Percentiles rank a stretch among this genome's conserved stretches.
Conservation (phyloP, 2,113 vertebrate species). For the Setophaga coronata region DNA sequence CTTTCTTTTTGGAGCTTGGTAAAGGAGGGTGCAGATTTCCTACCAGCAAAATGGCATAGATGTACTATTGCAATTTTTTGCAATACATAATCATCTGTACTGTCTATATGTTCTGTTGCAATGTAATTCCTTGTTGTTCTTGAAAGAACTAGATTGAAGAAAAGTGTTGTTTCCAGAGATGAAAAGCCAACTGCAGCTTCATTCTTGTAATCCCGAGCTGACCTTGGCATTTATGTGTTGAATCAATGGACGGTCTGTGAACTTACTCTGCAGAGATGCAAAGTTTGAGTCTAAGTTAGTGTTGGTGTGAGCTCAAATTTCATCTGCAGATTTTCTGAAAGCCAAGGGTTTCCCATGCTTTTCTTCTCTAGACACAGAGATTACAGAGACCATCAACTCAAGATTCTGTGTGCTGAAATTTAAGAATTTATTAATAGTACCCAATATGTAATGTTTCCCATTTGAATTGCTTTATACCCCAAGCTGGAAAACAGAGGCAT, state of each 20-base stretch:
- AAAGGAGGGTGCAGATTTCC: not conserved
- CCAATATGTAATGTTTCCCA: not conserved
- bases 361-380: not conserved
- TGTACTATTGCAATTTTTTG: not conserved
- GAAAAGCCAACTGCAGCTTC: not conserved
- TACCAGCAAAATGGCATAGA: not conserved
- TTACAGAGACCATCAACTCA: not conserved
- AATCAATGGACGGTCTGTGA: not conserved
- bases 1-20: not conserved
- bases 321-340: not conserved
- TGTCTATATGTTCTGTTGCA: not conserved
- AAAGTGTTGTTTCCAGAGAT: not conserved
- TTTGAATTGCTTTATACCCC: not conserved
- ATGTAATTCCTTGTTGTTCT: not conserved
- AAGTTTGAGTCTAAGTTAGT: not conserved
- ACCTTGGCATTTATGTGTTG: not conserved
- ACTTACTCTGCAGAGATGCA: not conserved
- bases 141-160: not conserved
- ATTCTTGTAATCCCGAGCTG: not conserved
- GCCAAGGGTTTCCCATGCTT: not conserved
- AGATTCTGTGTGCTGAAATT: not conserved
- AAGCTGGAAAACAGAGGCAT: not conserved
- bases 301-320: not conserved
- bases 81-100: fast-evolving
- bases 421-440: not conserved